Percentiles rank a stretch among this genome's conserved stretches.
Conservation (phyloP, 2,888 invertebrate species). For the Myopa testacea region DNA sequence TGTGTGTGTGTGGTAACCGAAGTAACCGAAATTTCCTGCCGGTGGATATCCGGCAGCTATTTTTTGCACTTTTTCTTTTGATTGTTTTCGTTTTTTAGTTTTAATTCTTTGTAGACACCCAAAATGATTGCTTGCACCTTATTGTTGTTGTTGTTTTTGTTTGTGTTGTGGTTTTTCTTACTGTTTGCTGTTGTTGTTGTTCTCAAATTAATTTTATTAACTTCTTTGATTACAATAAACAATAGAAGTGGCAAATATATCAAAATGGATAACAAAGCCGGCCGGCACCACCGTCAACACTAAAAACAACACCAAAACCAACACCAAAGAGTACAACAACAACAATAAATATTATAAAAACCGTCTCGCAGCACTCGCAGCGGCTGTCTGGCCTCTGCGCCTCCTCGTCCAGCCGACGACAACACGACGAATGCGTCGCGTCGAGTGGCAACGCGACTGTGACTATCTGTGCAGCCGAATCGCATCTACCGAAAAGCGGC, state of each 20-base stretch:
- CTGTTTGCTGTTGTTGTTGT: background rate
- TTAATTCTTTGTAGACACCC: too few species aligned
- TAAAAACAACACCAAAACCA: constrained; percentile 2
- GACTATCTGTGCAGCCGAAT: constrained; percentile 37
- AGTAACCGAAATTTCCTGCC: constrained; percentile 13
- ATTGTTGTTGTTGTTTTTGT: background rate
- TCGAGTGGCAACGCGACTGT: constrained; percentile 35
- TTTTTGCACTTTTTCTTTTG: background rate
- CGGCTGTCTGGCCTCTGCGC: background rate
- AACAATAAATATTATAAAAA: constrained; percentile 28
- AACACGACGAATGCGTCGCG: constrained; percentile 30
- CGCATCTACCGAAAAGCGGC: constrained; percentile 34
- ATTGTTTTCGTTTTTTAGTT: background rate
- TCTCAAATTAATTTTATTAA: constrained; percentile 22
- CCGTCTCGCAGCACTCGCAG: constrained; percentile 36
- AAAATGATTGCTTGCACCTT: background rate
- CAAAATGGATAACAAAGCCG: background rate
- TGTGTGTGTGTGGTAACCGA: background rate
- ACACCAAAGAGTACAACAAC: background rate
- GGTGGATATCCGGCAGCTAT: background rate
- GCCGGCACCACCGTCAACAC: background rate
- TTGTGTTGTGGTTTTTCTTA: background rate
- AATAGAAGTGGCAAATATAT: constrained; percentile 1
- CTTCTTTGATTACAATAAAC: constrained; percentile 15
- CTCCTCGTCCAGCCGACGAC: constrained; percentile 20